Base-by-base conservation (phyloP, 2,888 invertebrate species). In the Dasypolia templi region DNA sequence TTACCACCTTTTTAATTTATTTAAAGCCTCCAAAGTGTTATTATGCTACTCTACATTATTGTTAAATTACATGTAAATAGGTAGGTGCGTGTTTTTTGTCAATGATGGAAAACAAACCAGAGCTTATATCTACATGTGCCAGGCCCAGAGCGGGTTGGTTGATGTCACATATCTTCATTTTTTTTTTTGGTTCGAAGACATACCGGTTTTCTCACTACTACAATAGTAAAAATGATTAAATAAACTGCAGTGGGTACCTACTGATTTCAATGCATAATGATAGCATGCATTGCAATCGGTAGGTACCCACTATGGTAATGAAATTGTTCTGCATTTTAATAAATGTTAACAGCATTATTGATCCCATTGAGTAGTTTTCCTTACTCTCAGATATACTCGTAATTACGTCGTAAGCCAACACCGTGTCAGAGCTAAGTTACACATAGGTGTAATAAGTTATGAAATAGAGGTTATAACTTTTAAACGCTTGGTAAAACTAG, bases 311-410 rank as follows among this genome's bases (percentile, higher is more conserved):
- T 35, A 62, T 63, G 69, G 2, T 39, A 69, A 74, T 59, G n/a
- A 26, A 42, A 35, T 29, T 72, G 46, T 29, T 72, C n/a, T 72
- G 53, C 58, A 69, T 72, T 70, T 56, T 59, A 67, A 74, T 79
- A 1, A 39, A 73, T 56, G 32, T 65, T 44, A 62, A 61, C 22
- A 46, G 26, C 53, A 42, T 53, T 51, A 65, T 53, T 74, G 63
- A 42, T 42, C 11, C 69, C 32, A 63, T 63, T 58, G 53, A 70
- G 74, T 79, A 79, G 65, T 79, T 79, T 79, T 79, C 69, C 80
- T 79, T 14, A 75, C 46, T 63, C 55, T 42, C 53, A 6, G n/a
- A 62, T 56, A 42, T 14, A n/a, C n/a, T n/a, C n/a, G n/a, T n/a
- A 29, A 49, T 39, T 71, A 66, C 35, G 65, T 46, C 26, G 22